Base-by-base conservation (phyloP, 2,888 invertebrate species). In the Tetanocera ferruginea region DNA sequence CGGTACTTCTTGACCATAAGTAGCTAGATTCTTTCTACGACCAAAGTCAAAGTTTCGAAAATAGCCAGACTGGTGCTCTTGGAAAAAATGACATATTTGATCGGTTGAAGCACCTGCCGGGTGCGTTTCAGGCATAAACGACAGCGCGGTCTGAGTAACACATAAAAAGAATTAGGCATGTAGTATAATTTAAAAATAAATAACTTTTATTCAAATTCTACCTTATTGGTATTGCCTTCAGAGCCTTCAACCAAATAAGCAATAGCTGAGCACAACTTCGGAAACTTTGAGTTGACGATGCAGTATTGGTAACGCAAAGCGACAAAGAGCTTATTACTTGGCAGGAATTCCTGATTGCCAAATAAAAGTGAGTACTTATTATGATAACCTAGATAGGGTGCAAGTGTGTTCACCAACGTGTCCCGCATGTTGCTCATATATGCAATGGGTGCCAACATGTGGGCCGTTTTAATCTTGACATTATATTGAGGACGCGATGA, bases 331-430 rank as follows among this genome's bases (percentile, higher is more conserved):
- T 85, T 86, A 70, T 85, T 89, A 57, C 91, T 91, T 0, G 95
- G 94, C 69, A 93, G 78, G 78, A 95, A 93, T 84, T 95, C 94
- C 51, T 92, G 85, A n/a, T 55, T 78, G 4, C 82, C 81, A 55
- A 88, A 84, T 0, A 88, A 49, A 0, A 74, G 75, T 0, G 85
- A 81, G 28, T 83, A 83, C 1, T 51, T 67, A 52, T 85, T 85
- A 1, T 74, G 60, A 11, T 83, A 81, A 0, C 87, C 87, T 77
- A 87, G 70, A 78, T 84, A 89, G 0, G 88, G 89, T 5, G 91
- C 86, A 1, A 93, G 80, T 1, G 86, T 64, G 3, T 83, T 85
- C 6, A 92, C 86, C 9, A 86, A 62, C 0, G 86, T 87, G 82
- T 89, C 91, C 2, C 84, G 85, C 83, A 93, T 90, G 79, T 93